Conservation (phyloP, 2,113 vertebrate species). For the Benitochromis conjunctus region DNA sequence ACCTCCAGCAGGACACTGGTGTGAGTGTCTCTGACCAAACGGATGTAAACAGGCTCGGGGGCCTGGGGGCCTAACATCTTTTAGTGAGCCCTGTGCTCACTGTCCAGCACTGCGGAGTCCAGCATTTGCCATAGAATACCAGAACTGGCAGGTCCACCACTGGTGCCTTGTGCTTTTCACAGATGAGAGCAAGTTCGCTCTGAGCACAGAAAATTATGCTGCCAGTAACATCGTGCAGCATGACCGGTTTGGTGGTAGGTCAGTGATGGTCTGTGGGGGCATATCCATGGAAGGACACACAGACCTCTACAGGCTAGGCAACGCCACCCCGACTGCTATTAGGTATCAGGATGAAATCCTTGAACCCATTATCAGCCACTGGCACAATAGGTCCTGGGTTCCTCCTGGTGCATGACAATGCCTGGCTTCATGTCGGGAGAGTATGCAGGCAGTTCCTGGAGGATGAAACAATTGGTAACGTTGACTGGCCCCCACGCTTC, state of each 20-base stretch:
- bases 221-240: background rate
- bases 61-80: background rate
- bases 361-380: background rate
- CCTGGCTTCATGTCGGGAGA: background rate
- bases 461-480: background rate
- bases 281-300: background rate
- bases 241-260: background rate
- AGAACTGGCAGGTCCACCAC: background rate
- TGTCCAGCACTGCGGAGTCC: background rate
- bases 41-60: background rate
- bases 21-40: background rate
- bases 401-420: rapidly evolving
- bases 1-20: background rate
- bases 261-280: background rate
- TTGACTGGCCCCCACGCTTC: background rate
- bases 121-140: background rate
- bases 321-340: background rate
- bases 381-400: background rate
- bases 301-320: background rate
- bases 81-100: background rate
- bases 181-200: background rate
- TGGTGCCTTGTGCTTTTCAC: background rate
- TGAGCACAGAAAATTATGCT: background rate
- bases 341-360: background rate
- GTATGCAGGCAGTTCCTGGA: background rate